Conservation (phyloP, 2,113 vertebrate species). For the Platysteira castanea region DNA sequence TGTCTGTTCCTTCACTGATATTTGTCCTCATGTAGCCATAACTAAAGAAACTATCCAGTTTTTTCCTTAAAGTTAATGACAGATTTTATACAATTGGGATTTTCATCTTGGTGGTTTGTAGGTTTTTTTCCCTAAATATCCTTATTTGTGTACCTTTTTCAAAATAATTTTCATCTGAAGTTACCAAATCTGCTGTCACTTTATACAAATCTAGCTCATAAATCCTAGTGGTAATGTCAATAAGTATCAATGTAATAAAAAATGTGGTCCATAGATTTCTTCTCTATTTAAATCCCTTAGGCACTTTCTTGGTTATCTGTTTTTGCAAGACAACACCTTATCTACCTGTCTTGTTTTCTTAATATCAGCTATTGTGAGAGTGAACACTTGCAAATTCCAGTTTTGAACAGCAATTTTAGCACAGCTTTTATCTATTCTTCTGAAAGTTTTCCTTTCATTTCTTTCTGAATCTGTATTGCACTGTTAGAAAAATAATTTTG, state of each 20-base stretch:
- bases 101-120: not conserved
- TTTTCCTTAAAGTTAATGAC: not conserved
- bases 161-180: not conserved
- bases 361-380: not conserved
- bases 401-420: not conserved
- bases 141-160: not conserved
- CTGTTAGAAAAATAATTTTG: not conserved
- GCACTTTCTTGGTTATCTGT: not conserved
- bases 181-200: not conserved
- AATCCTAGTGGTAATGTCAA: not conserved
- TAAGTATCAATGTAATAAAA: not conserved
- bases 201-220: not conserved
- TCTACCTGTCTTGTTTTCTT: not conserved
- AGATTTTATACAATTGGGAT: not conserved
- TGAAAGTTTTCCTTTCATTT: not conserved
- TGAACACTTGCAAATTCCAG: not conserved
- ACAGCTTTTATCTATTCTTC: not conserved
- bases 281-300: not conserved
- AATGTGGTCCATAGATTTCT: not conserved
- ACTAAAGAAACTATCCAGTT: not conserved
- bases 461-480: not conserved
- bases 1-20: not conserved
- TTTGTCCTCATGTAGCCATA: not conserved
- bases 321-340: not conserved
- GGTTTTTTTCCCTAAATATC: accelerated